Evolutionary conservation across 1,140 invertebrate genomes (phyloP).

Genomic region (Colletes latitarsis): DNA sequence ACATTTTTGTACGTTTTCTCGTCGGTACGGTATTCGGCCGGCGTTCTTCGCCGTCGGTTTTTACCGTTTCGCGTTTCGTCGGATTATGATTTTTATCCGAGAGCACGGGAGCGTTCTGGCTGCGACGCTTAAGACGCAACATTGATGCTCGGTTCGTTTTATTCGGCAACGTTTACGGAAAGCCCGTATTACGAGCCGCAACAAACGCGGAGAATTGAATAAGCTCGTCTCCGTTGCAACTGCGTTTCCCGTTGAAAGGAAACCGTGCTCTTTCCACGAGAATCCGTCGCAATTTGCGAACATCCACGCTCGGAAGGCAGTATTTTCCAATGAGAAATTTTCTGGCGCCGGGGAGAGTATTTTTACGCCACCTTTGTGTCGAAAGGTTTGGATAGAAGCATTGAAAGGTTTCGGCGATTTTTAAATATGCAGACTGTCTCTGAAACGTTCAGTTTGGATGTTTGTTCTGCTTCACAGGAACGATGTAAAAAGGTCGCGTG

Average conservation of each 20-base stretch:
- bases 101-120: neutral
- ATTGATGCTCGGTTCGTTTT: slow-evolving; percentile 33
- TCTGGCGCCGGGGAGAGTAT: neutral
- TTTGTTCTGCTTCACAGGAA: too few relatives aligned
- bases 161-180: slow-evolving; percentile 33
- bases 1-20: neutral
- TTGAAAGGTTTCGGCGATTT: too few relatives aligned
- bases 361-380: neutral
- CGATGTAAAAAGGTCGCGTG: too few relatives aligned
- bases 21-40: neutral
- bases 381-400: too few relatives aligned
- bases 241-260: neutral
- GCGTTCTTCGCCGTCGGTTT: neutral
- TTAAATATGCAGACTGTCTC: too few relatives aligned
- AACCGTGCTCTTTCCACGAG: neutral
- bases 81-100: neutral
- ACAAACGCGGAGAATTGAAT: slow-evolving; percentile 49
- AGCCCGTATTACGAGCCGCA: slow-evolving; percentile 27
- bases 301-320: neutral
- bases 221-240: slow-evolving; percentile 7
- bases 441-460: too few relatives aligned
- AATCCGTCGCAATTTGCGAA: neutral
- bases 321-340: neutral
- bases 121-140: neutral
- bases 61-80: slow-evolving; percentile 1